phyloP scores from a whole-genome alignment of 2,797 vertebrate species.

The Xiphophorus birchmanni region DNA sequence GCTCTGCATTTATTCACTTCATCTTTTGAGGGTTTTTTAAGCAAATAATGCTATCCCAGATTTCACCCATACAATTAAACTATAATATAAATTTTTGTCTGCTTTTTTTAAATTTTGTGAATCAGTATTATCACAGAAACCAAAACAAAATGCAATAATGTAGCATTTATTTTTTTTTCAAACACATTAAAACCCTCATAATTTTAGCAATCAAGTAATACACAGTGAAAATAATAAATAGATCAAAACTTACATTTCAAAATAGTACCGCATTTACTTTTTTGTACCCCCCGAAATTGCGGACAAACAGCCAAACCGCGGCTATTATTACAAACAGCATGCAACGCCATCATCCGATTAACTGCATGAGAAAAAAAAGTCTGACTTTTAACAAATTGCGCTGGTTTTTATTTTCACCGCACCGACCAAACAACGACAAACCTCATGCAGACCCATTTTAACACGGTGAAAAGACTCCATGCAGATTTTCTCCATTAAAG shows the following conservation, averaged over 20 bases:
- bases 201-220: background rate
- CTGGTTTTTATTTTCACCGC: conserved; percentile 16
- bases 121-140: background rate
- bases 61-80: background rate
- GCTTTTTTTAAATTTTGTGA: background rate
- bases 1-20: background rate
- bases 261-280: too few relatives aligned
- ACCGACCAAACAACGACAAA: conserved; percentile 57
- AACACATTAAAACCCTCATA: background rate
- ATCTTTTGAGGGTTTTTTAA: background rate
- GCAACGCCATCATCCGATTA: conserved; percentile 22
- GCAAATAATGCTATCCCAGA: background rate
- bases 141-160: background rate
- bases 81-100: background rate
- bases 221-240: background rate
- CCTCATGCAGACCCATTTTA: conserved; percentile 63
- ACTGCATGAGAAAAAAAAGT: background rate
- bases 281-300: conserved; percentile 22
- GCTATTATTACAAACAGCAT: conserved; percentile 30
- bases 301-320: conserved; percentile 37
- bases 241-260: background rate
- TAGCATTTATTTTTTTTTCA: background rate
- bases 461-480: conserved; percentile 62
- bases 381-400: conserved; percentile 36
- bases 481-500: conserved; percentile 62